Evolutionary conservation across 2,797 vertebrate species (phyloP), one percentile per base, ranked within the genome.

Genomic region (Acanthurus lineatus): DNA sequence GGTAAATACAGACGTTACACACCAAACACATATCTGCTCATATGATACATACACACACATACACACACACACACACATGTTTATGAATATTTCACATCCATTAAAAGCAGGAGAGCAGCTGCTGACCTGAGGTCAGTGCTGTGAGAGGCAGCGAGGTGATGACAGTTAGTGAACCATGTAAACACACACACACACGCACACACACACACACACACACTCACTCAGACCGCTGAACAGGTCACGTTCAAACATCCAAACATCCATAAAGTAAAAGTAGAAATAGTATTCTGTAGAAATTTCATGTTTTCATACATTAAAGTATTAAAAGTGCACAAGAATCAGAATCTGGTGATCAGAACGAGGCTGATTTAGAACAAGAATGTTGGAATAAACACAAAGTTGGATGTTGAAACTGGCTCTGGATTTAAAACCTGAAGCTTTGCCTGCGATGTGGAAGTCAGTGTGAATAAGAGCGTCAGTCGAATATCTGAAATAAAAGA

Each of bases 61-160:
- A 38, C 7, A 35, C 52, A 42, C 38, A 76, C 58, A 51, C 32
- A 77, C 54, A 51, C 17, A 66, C 6, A 52, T 57, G 25, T 20
- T 38, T 25, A 79, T 89, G 47, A 89, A 94, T 93, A 85, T 86
- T 91, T 92, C 3, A 90, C 52, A 65, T 52, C 77, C 79, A 82
- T 90, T 88, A 85, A 89, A 83, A 84, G 72, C 71, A 51, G 19
- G 52, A 78, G 68, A 91, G 79, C 83, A 76, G 77, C 61, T 79
- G 76, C 71, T 79, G 69, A 89, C 74, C 76, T 59, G 25, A 73
- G 63, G 48, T 69, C 68, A 77, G 58, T 15, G 20, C 49, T 16
- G 49, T 49, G 54, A 79, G 44, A 57, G 42, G 47, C 49, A 64
- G 59, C 42, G 61, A 53, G 66, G 38, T 61, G 51, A 70, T 25